Conservation (phyloP, 30 jellyfish, hydroid and myxozoan genomes). For the Aurelia aurita complex sp. Pacific region DNA sequence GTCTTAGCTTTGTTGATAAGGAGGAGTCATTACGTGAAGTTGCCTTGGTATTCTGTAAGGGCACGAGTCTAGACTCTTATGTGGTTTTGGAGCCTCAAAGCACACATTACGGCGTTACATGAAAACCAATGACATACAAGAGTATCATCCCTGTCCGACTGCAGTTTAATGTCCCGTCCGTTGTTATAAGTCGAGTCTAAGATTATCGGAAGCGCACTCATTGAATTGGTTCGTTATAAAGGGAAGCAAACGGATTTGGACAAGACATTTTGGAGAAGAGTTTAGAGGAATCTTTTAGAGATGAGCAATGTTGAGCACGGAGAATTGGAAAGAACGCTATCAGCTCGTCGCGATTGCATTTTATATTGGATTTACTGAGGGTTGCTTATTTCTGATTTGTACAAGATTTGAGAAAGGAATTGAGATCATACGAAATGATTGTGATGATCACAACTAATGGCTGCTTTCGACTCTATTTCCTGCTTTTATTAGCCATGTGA, state of each 20-base stretch:
- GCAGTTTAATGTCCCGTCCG: too few relatives aligned
- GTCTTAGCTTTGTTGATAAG: not conserved
- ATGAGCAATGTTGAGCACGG: conserved; percentile 45
- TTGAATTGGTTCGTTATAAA: too few relatives aligned
- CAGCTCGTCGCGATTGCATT: conserved; percentile 29
- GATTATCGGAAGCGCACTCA: too few relatives aligned
- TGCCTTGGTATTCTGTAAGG: conserved; percentile 17
- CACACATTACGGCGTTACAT: conserved; percentile 27
- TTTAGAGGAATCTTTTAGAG: not conserved
- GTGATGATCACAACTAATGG: conserved; percentile 38
- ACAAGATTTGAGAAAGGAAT: conserved; percentile 3
- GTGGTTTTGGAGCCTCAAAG: conserved; percentile 31
- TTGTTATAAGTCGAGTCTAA: too few relatives aligned
- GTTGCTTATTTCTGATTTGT: not conserved
- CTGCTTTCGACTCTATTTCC: conserved; percentile 7
- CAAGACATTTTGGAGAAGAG: too few relatives aligned
- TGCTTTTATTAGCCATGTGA: conserved; percentile 64
- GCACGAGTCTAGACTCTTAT: conserved; percentile 45
- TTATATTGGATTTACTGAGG: conserved; percentile 14
- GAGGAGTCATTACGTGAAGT: conserved; percentile 1
- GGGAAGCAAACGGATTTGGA: too few relatives aligned
- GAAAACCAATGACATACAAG: too few relatives aligned
- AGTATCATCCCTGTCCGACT: too few relatives aligned
- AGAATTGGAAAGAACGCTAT: conserved; percentile 4
- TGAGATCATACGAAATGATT: conserved; percentile 40